Percentiles rank a stretch among this genome's conserved stretches.
Evolutionary conservation across 2,888 invertebrate species (phyloP).

Genomic region (Tortrix viridana): DNA sequence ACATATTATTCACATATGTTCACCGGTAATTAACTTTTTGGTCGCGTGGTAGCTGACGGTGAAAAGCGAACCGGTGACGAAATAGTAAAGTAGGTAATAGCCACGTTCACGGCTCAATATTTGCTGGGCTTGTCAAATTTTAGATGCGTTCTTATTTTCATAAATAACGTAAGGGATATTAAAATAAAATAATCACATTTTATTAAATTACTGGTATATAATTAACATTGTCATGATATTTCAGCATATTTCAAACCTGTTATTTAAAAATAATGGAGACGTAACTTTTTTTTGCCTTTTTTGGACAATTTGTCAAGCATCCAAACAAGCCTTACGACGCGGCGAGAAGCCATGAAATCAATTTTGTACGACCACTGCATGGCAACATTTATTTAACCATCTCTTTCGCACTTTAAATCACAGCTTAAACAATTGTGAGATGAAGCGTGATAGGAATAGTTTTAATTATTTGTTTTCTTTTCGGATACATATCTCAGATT

Average conservation of each 20-base stretch:
- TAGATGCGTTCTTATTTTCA: slow-evolving; percentile 14
- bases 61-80: slow-evolving; percentile 33
- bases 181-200: neutral
- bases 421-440: slow-evolving; percentile 56
- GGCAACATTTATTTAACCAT: slow-evolving; percentile 58
- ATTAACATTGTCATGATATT: too few species aligned
- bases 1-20: slow-evolving; percentile 58
- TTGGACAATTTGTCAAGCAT: slow-evolving; percentile 3
- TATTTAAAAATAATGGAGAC: neutral
- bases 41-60: slow-evolving; percentile 69
- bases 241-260: too few species aligned
- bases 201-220: neutral
- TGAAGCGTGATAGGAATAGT: slow-evolving; percentile 69
- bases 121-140: slow-evolving; percentile 19
- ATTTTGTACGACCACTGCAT: slow-evolving; percentile 38
- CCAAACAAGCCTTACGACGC: slow-evolving; percentile 30
- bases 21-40: slow-evolving; percentile 60
- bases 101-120: slow-evolving; percentile 32
- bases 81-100: slow-evolving; percentile 31
- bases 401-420: slow-evolving; percentile 62
- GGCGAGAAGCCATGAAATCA: slow-evolving; percentile 35
- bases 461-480: slow-evolving; percentile 80
- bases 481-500: slow-evolving; percentile 65
- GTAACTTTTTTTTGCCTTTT: neutral
- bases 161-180: neutral